Percentiles rank a stretch among this genome's conserved stretches.
phyloP scores from a whole-genome alignment of 1,140 invertebrate species.

The Drosophila ogumai region DNA sequence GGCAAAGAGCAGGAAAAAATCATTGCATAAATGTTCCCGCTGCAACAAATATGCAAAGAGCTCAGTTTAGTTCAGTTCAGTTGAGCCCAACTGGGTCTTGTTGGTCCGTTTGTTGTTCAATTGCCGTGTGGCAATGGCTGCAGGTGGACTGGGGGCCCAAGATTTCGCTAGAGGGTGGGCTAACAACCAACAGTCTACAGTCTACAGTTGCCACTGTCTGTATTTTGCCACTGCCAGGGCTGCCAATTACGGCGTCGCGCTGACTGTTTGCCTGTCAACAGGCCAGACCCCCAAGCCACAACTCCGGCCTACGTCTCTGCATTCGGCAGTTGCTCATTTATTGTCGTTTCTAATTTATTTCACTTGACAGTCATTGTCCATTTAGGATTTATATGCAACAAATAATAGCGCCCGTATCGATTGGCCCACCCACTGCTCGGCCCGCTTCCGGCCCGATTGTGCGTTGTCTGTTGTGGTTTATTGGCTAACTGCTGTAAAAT shows the following conservation, averaged over 20 bases:
- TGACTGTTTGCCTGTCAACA: constrained; percentile 67
- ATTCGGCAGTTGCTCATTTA: constrained; percentile 76
- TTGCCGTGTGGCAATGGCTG: constrained; percentile 37
- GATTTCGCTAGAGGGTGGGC: constrained; percentile 17
- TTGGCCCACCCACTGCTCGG: constrained; percentile 10
- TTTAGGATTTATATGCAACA: constrained; percentile 80
- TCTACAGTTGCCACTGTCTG: constrained; percentile 23
- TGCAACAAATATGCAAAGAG: constrained; percentile 76
- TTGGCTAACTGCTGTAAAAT: constrained; percentile 82
- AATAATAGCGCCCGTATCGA: constrained; percentile 31
- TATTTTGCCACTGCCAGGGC: constrained; percentile 1
- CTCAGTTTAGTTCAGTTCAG: constrained; percentile 50
- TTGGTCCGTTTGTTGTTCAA: constrained; percentile 53
- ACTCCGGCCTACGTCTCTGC: constrained; percentile 8
- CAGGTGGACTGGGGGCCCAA: constrained; percentile 3
- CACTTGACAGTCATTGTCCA: constrained; percentile 80
- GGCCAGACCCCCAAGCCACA: constrained; percentile 22
- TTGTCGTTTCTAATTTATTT: constrained; percentile 83
- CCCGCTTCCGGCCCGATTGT: constrained; percentile 16
- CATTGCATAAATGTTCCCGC: constrained; percentile 75
- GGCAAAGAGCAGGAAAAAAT: constrained; percentile 53
- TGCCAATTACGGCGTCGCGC: constrained; percentile 71
- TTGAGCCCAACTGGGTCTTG: constrained; percentile 30
- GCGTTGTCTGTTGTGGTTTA: constrained; percentile 73
- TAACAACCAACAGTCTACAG: neutral